Conservation (phyloP, 2,888 invertebrate genomes). For the Chrysotoxum bicinctum region DNA sequence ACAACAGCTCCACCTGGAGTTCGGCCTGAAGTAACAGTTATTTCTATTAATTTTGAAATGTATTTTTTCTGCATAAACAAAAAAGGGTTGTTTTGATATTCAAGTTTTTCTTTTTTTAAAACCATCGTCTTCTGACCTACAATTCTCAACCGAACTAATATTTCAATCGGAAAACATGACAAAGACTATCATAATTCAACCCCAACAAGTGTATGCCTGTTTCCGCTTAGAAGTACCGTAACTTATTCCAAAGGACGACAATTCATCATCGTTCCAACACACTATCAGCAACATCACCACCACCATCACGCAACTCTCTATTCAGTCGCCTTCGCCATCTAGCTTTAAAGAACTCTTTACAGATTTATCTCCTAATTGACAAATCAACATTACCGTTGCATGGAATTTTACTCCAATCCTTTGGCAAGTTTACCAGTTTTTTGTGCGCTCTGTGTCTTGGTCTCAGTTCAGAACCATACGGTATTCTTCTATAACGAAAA, state of each 20-base stretch:
- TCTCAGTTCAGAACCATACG: slow-evolving; percentile 15
- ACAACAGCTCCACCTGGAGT: neutral
- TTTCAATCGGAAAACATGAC: slow-evolving; percentile 19
- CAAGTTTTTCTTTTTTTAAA: neutral
- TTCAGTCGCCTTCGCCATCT: slow-evolving; percentile 13
- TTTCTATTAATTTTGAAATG: neutral
- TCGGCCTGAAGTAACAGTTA: neutral
- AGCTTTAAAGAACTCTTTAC: slow-evolving; percentile 45
- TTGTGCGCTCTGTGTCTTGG: slow-evolving; percentile 9
- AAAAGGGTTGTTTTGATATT: neutral
- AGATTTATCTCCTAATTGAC: slow-evolving; percentile 60
- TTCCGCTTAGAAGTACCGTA: slow-evolving; percentile 6
- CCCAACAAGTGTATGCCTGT: neutral
- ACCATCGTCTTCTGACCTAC: slow-evolving; percentile 6
- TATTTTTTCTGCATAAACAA: neutral
- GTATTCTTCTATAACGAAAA: slow-evolving; percentile 8
- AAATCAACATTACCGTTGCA: slow-evolving; percentile 62
- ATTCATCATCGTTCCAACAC: neutral
- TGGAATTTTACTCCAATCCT: slow-evolving; percentile 47
- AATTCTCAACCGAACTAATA: neutral
- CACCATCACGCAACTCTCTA: neutral
- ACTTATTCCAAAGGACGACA: slow-evolving; percentile 23
- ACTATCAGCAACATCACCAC: neutral
- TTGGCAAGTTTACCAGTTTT: slow-evolving; percentile 32
- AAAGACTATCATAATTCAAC: slow-evolving; percentile 1